Conservation (phyloP, 2,797 vertebrate genomes). For the Coracias cyanogaster region DNA sequence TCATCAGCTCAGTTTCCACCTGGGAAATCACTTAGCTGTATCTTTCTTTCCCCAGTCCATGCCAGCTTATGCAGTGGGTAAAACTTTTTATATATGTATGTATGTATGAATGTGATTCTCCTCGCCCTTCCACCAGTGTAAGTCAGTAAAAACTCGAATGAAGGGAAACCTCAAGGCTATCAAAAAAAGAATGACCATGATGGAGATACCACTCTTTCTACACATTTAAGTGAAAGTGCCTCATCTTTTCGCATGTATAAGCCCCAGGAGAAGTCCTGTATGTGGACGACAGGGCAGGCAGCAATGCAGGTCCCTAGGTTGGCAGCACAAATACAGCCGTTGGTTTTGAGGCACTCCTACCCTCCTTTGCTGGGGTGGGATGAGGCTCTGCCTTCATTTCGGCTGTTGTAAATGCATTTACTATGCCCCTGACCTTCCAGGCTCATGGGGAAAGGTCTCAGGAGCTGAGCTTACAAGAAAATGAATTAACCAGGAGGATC, state of each 20-base stretch:
- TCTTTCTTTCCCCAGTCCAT: background rate
- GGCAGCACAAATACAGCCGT: background rate
- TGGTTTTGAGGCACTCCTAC: background rate
- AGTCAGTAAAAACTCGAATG: background rate
- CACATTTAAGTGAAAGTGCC: background rate
- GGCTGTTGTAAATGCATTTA: background rate
- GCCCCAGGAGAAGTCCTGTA: background rate
- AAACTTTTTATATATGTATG: background rate
- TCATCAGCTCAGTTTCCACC: background rate
- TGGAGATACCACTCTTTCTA: background rate
- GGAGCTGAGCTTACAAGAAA: background rate
- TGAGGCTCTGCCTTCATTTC: background rate
- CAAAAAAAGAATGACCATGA: accelerated
- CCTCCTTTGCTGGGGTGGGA: background rate
- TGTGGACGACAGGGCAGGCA: background rate
- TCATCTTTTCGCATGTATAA: background rate
- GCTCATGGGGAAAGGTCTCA: accelerated
- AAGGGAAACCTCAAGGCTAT: background rate
- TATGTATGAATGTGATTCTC: background rate
- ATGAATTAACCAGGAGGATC: background rate
- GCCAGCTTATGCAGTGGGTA: background rate
- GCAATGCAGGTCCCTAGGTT: background rate
- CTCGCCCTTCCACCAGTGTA: background rate
- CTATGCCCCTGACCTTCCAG: background rate
- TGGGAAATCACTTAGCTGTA: background rate